These are phyloP conservation scores for Burhinus oedicnemus DNA, from an alignment of 2,113 vertebrate species.

Conservation along the genomic window DNA sequence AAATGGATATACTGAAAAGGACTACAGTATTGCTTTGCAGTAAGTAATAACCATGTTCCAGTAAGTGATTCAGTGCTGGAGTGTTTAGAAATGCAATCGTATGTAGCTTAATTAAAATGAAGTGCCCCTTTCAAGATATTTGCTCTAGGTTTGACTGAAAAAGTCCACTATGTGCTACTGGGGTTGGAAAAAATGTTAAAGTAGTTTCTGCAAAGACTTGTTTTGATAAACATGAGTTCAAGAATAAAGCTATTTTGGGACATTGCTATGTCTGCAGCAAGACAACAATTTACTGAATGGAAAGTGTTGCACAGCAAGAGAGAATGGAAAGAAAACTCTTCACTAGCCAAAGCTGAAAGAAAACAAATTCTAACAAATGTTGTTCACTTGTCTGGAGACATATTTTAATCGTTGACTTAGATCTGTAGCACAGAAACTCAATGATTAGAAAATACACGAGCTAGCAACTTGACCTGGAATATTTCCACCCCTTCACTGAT, in stretches of 20 bases:
- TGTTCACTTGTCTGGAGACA: slow-evolving; percentile 50
- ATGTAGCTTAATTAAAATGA: slow-evolving; percentile 67
- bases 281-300: slow-evolving; percentile 62
- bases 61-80: slow-evolving; percentile 54
- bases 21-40: slow-evolving; percentile 60
- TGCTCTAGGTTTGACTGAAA: slow-evolving; percentile 59
- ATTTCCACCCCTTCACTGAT: background rate
- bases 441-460: background rate
- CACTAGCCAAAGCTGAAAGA: slow-evolving; percentile 37
- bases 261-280: slow-evolving; percentile 46
- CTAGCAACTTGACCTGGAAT: background rate
- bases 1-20: slow-evolving; percentile 62
- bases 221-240: slow-evolving; percentile 63
- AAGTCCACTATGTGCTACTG: slow-evolving; percentile 59
- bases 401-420: slow-evolving; percentile 4
- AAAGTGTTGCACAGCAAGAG: slow-evolving; percentile 58
- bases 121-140: slow-evolving; percentile 61
- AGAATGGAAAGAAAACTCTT: slow-evolving; percentile 65
- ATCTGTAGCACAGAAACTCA: background rate
- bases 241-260: slow-evolving; percentile 58
- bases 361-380: slow-evolving; percentile 35
- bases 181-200: slow-evolving; percentile 44
- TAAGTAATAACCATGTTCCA: slow-evolving; percentile 64
- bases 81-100: slow-evolving; percentile 61
- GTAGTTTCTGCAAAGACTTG: slow-evolving; percentile 60